A percentile compares a stretch with the other conserved stretches of the same genome.
phyloP scores from a whole-genome alignment of 2,113 vertebrate genomes.

The Rhinoderma darwinii region DNA sequence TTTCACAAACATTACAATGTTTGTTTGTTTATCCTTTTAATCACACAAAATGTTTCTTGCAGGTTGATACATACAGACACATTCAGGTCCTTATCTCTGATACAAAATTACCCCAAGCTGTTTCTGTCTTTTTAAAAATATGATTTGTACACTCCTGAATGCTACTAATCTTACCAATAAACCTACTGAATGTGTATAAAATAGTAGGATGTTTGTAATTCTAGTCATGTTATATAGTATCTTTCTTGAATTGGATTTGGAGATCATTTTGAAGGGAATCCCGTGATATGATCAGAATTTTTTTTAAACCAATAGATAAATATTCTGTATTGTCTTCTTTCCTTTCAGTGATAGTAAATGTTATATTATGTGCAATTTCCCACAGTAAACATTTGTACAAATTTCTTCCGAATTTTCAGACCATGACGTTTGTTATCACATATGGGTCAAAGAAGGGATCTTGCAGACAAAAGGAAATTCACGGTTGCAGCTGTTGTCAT shows the following conservation, averaged over 20 bases:
- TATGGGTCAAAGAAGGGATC: slow-evolving; percentile 73
- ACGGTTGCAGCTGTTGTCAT: slow-evolving; percentile 77
- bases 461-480: slow-evolving; percentile 85
- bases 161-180: too few species aligned
- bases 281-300: not conserved
- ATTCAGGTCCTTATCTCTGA: too few species aligned
- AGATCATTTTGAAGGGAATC: not conserved
- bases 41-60: too few species aligned
- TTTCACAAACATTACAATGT: too few species aligned
- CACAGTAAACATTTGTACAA: slow-evolving; percentile 10
- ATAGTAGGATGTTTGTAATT: not conserved
- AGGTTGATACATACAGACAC: too few species aligned
- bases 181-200: not conserved
- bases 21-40: too few species aligned
- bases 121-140: too few species aligned
- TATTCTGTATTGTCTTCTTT: not conserved
- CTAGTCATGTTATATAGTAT: not conserved
- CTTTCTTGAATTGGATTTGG: not conserved
- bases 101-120: too few species aligned
- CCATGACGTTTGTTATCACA: slow-evolving; percentile 48
- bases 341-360: not conserved
- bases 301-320: not conserved
- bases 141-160: too few species aligned
- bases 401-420: not conserved
- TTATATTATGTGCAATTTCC: slow-evolving; percentile 2